A percentile compares a stretch with the other conserved stretches of the same genome.
These are phyloP conservation scores for Colossoma macropomum DNA, from an alignment of 2,113 vertebrate genomes.

Conservation along the genomic window DNA sequence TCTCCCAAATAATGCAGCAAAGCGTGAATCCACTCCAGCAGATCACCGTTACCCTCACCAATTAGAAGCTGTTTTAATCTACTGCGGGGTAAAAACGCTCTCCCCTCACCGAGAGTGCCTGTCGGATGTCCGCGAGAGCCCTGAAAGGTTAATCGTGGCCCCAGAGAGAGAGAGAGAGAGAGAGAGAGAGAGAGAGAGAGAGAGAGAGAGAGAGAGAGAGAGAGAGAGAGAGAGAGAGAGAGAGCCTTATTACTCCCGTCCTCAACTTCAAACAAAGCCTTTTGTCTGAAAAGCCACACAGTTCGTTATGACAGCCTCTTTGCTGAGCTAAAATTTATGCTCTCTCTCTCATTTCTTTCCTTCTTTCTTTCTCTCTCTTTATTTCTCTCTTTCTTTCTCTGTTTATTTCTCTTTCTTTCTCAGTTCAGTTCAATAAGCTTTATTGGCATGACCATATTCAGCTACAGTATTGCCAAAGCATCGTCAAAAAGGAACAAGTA, in stretches of 20 bases:
- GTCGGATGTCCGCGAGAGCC: conserved; percentile 19
- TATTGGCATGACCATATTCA: no score
- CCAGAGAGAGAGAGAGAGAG: conserved; percentile 26
- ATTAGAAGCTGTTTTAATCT: conserved; percentile 56
- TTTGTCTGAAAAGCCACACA: conserved; percentile 17
- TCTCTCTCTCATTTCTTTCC: background rate
- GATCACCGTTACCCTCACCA: conserved; percentile 53
- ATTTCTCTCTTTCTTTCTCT: no score
- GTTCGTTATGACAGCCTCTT: conserved; percentile 1
- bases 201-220: conserved; percentile 4
- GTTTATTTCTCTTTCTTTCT: no score
- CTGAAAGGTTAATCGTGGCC: conserved; percentile 56
- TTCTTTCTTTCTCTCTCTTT: no score
- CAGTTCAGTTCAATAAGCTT: no score
- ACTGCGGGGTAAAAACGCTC: conserved; percentile 35
- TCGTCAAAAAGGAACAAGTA: no score
- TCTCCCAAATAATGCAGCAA: conserved; percentile 34
- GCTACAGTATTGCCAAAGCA: no score
- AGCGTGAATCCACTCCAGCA: conserved; percentile 42
- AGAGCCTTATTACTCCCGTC: conserved; percentile 2
- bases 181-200: background rate
- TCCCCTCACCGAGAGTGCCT: conserved; percentile 21
- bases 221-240: background rate
- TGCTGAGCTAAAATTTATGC: background rate
- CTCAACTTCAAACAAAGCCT: conserved; percentile 40